Percentiles rank a stretch among this genome's conserved stretches.
Conservation (phyloP, 2,797 vertebrate species). For the Glossophaga mutica region DNA sequence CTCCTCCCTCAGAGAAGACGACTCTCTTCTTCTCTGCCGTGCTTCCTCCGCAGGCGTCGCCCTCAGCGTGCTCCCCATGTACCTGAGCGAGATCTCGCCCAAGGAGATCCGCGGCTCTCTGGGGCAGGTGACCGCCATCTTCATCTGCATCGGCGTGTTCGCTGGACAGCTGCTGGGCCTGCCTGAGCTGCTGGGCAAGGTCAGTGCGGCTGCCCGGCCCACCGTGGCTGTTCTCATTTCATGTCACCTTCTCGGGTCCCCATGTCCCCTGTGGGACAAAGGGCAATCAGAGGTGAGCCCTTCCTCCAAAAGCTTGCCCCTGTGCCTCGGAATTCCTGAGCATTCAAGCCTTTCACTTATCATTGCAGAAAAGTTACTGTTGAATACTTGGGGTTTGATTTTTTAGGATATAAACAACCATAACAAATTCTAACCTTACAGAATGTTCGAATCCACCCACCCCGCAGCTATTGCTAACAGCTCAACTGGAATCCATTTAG, state of each 20-base stretch:
- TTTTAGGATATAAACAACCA: neutral
- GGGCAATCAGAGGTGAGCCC: rapidly evolving
- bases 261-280: rapidly evolving
- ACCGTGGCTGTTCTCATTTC: rapidly evolving
- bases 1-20: neutral
- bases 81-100: slow-evolving; percentile 95
- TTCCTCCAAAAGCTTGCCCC: neutral
- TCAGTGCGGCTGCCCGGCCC: slow-evolving; percentile 75
- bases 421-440: neutral
- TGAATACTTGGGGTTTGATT: neutral
- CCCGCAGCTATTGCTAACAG: neutral
- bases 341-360: rapidly evolving
- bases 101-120: slow-evolving; percentile 90
- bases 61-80: slow-evolving; percentile 94
- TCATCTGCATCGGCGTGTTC: slow-evolving; percentile 95
- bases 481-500: neutral
- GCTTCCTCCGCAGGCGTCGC: slow-evolving; percentile 86
- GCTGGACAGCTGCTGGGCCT: slow-evolving; percentile 92
- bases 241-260: neutral
- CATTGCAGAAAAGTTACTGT: neutral
- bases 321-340: neutral
- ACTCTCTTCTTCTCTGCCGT: neutral
- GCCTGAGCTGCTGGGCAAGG: slow-evolving; percentile 93
- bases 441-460: neutral
- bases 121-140: slow-evolving; percentile 93